Base-by-base conservation (phyloP, 2,888 invertebrate genomes). In the Dolomedes plantarius region DNA sequence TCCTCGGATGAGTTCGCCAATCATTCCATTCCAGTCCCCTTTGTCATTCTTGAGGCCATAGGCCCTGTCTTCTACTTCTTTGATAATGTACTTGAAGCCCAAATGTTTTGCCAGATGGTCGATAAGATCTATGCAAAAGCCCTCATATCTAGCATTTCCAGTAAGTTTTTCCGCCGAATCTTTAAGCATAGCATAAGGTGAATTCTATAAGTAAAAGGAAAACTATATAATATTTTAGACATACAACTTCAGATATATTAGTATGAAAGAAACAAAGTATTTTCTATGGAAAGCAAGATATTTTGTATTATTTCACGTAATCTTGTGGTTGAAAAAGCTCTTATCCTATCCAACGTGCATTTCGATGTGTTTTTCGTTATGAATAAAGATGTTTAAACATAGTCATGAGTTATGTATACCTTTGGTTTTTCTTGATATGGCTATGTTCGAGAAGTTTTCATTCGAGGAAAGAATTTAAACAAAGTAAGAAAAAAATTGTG, bases 131-230 rank as follows among this genome's bases (percentile, higher is more conserved):
- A 95, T 94, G 91, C 95, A 95, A 91, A 95, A 96, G 76, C 95
- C 95, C 91, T 94, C 95, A 92, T 95, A 96, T 83, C 95, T 93
- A 88, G 93, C 93, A 91, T 96, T 96, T 72, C 95, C 95, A 13
- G 94, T 94, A 91, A 93, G 94, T 78, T 90, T 90, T 79, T 90
- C 89, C 6, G 90, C 88, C 7, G 89, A 94, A 90, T 95, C 94
- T 91, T 95, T 96, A 19, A 95, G 91, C 96, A 97, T 96, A 19
- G 96, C 95, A 90, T 98, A 98, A 0, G 98, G 98, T 64, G 94
- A 94, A 90, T 95, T 96, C 94, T 94, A 90, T 0, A 86, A 86
- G 39, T 5, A 28, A 36, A 39, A 71, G 0, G 28, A 27, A 19
- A 67, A 32, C 31, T 65, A 32, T 65, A 65, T 65, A n/a, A 65